Evolutionary conservation across 2,888 invertebrate species (phyloP).

Genomic region (Hypena proboscidalis): DNA sequence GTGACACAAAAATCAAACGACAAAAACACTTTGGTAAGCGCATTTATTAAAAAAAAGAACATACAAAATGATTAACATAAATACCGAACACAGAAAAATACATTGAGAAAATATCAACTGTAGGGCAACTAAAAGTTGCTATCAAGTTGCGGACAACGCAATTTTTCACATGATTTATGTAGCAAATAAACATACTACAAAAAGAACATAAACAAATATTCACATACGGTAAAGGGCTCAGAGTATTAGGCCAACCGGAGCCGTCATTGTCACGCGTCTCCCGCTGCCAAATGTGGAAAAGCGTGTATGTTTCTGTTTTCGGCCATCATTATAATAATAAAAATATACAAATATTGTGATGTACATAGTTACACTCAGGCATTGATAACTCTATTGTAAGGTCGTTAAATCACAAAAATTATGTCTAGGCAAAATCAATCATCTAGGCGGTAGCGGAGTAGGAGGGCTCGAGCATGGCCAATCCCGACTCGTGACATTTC

Average conservation of each 20-base stretch:
- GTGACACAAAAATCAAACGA: slow-evolving; percentile 29
- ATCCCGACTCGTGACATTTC: too few species aligned
- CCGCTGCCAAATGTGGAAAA: not conserved
- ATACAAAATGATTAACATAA: slow-evolving; percentile 61
- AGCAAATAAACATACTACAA: too few species aligned
- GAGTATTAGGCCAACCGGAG: too few species aligned
- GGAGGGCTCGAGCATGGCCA: too few species aligned
- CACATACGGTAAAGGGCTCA: too few species aligned
- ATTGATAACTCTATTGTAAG: slow-evolving; percentile 51
- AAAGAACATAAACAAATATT: too few species aligned
- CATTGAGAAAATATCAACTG: slow-evolving; percentile 6
- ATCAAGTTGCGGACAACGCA: slow-evolving; percentile 8
- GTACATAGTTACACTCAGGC: slow-evolving; percentile 53
- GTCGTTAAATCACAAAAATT: too few species aligned
- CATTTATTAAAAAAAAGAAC: slow-evolving; percentile 75
- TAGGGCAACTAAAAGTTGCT: slow-evolving; percentile 19
- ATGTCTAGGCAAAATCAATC: too few species aligned
- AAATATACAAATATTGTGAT: slow-evolving; percentile 54
- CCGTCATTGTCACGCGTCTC: too few species aligned
- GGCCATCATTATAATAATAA: slow-evolving; percentile 24
- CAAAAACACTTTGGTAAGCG: slow-evolving; percentile 76
- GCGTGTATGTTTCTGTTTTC: slow-evolving; percentile 14
- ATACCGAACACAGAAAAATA: slow-evolving; percentile 44
- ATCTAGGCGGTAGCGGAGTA: too few species aligned
- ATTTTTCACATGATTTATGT: too few species aligned